These are phyloP conservation scores for Ictidomys tridecemlineatus DNA, from an alignment of 2,113 vertebrate species.

Conservation along the genomic window DNA sequence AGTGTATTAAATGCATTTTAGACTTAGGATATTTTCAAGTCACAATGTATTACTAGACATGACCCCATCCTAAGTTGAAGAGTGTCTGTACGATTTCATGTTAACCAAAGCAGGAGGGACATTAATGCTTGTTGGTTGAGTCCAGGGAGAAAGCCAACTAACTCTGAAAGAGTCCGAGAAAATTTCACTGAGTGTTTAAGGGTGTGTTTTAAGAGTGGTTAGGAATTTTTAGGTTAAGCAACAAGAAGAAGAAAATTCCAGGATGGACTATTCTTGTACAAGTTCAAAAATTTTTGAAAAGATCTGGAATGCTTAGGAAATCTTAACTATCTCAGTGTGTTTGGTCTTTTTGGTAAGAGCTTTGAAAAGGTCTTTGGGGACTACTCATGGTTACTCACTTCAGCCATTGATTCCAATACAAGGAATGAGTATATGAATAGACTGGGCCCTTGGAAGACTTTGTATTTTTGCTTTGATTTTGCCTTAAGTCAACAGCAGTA, in stretches of 20 bases:
- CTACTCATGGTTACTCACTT: neutral
- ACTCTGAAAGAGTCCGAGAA: neutral
- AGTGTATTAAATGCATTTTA: neutral
- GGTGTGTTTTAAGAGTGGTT: neutral
- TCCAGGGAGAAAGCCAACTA: neutral
- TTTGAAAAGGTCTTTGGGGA: neutral
- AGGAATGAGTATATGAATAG: rapidly evolving
- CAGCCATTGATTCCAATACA: neutral
- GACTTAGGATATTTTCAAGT: neutral
- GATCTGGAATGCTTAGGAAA: neutral
- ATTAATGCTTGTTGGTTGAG: neutral
- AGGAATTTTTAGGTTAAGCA: neutral
- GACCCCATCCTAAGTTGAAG: neutral
- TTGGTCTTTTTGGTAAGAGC: neutral
- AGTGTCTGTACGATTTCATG: neutral
- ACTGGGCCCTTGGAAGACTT: neutral
- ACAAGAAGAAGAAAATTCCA: neutral
- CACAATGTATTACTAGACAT: neutral
- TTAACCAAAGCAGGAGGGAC: neutral
- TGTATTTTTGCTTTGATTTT: neutral
- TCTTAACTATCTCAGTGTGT: neutral
- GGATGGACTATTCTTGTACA: neutral
- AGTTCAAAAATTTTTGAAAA: neutral
- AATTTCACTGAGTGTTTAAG: neutral
- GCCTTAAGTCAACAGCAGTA: neutral